Base-by-base conservation (phyloP, 2,888 invertebrate species). In the Ophonus ardosiacus region DNA sequence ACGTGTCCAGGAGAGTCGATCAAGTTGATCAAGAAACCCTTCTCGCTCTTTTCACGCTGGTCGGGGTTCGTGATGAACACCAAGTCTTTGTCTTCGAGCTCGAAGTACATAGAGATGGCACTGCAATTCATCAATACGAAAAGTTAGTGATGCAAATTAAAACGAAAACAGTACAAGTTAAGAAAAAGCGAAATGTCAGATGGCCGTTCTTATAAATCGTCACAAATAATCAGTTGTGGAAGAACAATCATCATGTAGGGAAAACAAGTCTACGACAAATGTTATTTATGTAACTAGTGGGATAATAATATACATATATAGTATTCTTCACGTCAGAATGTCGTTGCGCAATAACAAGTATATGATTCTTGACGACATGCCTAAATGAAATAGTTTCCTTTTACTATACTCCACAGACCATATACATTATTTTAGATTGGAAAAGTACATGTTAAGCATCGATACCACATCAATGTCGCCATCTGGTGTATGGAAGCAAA, bases 1-100 rank as follows among this genome's bases (percentile, higher is more conserved):
- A 99, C 99, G 96, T 99, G 99, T 88, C 99, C 99, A 88, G 99
- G 99, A 18, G 99, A 99, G 93, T 99, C 99, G 89, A 99, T 99
- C 92, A 99, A 93, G 92, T 99, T 99, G 93, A 99, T 99, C 92
- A 99, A 96, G 95, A 99, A 99, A 93, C 98, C 99, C 92, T 96
- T 97, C 88, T 96, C 95, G 43, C 93, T 95, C 93, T 96, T 97
- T 90, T 98, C 98, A 90, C 97, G 95, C 92, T 98, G 98, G 92
- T 97, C 97, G 63, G 94, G 93, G 90, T 96, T 96, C 88, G 96
- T 97, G 91, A 99, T 98, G 94, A 98, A 98, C 15, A 95, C 94
- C 91, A 97, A 93, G 93, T 99, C 99, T 92, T 98, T 98, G 89
- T 97, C 97, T 82, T 96, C 96, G 86, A 99, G 95, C 92, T 98